Conservation (phyloP, 2,888 invertebrate genomes). For the Altica lythri region DNA sequence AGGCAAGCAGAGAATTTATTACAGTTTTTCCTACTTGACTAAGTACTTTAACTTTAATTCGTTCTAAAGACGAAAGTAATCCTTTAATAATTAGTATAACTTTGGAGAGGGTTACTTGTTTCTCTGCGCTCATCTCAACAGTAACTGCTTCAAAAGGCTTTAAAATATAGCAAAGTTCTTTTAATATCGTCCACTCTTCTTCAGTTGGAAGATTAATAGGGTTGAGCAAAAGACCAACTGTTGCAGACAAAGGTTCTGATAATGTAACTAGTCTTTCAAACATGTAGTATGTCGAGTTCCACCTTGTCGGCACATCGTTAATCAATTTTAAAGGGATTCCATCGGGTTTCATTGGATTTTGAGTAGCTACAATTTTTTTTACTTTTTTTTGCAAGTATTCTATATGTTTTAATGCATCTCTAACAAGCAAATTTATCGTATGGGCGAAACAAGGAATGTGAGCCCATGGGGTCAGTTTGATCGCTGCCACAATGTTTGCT, state of each 20-base stretch:
- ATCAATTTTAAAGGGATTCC: slow-evolving; percentile 30
- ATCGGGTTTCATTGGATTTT: slow-evolving; percentile 26
- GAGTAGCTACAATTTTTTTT: slow-evolving; percentile 24
- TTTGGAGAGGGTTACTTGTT: slow-evolving; percentile 35
- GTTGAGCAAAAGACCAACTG: slow-evolving; percentile 36
- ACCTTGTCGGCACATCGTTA: slow-evolving; percentile 34
- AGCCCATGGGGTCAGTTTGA: slow-evolving; percentile 22
- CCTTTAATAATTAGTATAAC: slow-evolving; percentile 26
- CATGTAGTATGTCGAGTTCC: slow-evolving; percentile 38
- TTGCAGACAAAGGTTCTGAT: slow-evolving; percentile 35
- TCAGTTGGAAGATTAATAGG: slow-evolving; percentile 32
- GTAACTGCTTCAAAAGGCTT: slow-evolving; percentile 34
- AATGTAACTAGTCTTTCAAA: slow-evolving; percentile 32
- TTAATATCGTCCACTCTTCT: slow-evolving; percentile 33
- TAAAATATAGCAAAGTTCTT: slow-evolving; percentile 31
- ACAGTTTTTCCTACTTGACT: slow-evolving; percentile 16
- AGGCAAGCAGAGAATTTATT: slow-evolving; percentile 18
- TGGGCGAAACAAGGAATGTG: slow-evolving; percentile 30
- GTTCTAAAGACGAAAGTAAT: slow-evolving; percentile 11
- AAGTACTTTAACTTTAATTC: slow-evolving; percentile 8
- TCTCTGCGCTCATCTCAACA: slow-evolving; percentile 38
- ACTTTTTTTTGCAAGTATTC: slow-evolving; percentile 10
- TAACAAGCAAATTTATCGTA: slow-evolving; percentile 24
- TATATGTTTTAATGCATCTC: slow-evolving; percentile 11
- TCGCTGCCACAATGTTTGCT: slow-evolving; percentile 25